These are phyloP conservation scores for Oopsacas minuta DNA, from an alignment of 37 sponge, comb jelly and placozoan genomes.

Conservation along the genomic window DNA sequence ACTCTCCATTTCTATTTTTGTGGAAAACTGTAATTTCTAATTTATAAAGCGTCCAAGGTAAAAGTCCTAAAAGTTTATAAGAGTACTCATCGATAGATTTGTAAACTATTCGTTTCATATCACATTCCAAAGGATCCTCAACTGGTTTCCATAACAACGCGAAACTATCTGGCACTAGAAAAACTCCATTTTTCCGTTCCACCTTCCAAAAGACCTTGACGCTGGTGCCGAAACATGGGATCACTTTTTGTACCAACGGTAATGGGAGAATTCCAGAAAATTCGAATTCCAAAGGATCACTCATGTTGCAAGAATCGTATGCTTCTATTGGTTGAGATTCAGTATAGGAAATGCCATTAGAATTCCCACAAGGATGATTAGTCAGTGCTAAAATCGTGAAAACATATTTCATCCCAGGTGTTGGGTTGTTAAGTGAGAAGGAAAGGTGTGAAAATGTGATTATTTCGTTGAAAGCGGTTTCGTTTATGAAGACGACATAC, in stretches of 20 bases:
- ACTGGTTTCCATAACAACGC: conserved; percentile 6
- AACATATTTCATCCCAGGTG: neutral
- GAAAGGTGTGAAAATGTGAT: neutral
- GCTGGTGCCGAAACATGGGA: neutral
- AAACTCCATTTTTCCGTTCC: neutral
- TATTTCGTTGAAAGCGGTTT: neutral
- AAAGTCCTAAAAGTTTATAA: neutral
- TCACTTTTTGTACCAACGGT: neutral
- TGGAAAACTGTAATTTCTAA: neutral
- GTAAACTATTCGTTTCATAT: neutral
- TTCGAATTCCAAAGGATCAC: neutral
- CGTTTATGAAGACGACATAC: neutral
- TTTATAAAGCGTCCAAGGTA: neutral
- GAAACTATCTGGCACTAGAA: neutral
- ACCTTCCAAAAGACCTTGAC: neutral
- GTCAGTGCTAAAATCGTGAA: neutral
- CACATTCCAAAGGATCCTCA: neutral
- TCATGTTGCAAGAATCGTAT: neutral
- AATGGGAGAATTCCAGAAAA: neutral
- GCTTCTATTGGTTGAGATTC: neutral
- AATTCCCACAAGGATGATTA: conserved; percentile 17
- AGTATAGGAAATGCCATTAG: neutral
- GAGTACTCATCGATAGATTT: neutral
- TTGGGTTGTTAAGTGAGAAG: neutral
- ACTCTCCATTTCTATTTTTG: neutral